Base-by-base conservation (phyloP, 2,888 invertebrate genomes). In the Sinopyrophorus schimmeli region DNA sequence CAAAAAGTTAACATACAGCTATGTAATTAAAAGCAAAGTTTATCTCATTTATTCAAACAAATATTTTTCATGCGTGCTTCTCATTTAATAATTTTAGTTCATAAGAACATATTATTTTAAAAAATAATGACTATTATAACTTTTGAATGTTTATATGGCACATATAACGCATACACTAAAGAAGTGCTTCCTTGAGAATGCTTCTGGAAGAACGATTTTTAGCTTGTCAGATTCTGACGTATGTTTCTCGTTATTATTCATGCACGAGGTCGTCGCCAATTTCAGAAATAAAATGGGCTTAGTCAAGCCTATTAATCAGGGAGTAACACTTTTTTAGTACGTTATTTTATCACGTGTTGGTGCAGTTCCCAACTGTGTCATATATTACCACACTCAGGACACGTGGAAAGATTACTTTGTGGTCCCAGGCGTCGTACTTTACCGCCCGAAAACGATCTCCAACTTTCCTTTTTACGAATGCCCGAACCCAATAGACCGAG, bases 391-490 rank as follows among this genome's bases (percentile, higher is more conserved):
- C 63, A 62, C 59, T 51, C 61, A 46, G 56, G 61, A 60, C 61
- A 60, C 59, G 57, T 58, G 58, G 55, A 60, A 59, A 64, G 64
- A 66, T 66, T 66, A 65, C 64, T 60, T 61, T 58, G 55, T 44
- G 48, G 58, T 48, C 53, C 57, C 58, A 59, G 55, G 60, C 57
- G 53, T 55, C 60, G 61, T 63, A 62, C 58, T 67, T 65, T 66
- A 65, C 63, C 62, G 62, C 43, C 57, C 58, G 64, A 63, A 66
- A 67, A 65, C 64, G 60, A 59, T 63, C 60, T 53, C 44, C 46
- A 53, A 54, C 57, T 57, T 63, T 56, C 57, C 55, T 59, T 54
- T 46, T 50, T 53, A 50, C 47, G 39, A 50, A 50, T 50, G 44
- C 40, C 40, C 37, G 32, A 49, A 51, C 53, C 54, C 55, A 55